A percentile compares a stretch with the other conserved stretches of the same genome.
phyloP scores from a whole-genome alignment of 2,888 invertebrate genomes.

The Patella caerulea region DNA sequence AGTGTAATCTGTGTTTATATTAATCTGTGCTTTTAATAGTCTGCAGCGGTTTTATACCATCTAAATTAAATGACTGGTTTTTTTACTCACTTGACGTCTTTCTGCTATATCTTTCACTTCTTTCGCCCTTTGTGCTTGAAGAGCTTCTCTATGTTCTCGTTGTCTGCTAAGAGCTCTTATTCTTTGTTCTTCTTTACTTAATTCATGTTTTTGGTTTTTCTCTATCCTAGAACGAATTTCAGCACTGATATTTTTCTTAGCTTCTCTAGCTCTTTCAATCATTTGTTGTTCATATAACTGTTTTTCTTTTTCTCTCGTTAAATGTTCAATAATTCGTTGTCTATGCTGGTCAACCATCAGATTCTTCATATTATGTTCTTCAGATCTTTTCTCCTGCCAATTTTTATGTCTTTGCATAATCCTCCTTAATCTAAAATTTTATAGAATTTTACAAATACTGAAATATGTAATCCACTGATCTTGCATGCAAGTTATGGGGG shows the following conservation, averaged over 20 bases:
- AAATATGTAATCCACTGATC: no score
- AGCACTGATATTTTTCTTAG: conserved; percentile 46
- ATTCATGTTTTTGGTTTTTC: conserved; percentile 46
- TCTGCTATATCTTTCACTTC: conserved; percentile 40
- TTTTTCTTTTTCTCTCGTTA: conserved; percentile 51
- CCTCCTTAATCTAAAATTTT: conserved; percentile 42
- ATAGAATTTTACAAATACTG: no score
- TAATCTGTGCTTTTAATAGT: no score
- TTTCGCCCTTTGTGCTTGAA: conserved; percentile 38
- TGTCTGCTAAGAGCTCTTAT: conserved; percentile 50
- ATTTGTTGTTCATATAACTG: conserved; percentile 51
- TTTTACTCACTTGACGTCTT: conserved; percentile 40
- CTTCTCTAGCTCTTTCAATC: conserved; percentile 52
- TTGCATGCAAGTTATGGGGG: no score
- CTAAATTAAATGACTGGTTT: background rate
- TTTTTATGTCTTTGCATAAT: conserved; percentile 46
- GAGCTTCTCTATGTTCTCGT: conserved; percentile 53
- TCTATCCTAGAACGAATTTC: conserved; percentile 50
- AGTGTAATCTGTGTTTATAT: no score
- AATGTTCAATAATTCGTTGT: conserved; percentile 54
- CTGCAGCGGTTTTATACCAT: background rate
- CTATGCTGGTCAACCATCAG: conserved; percentile 60
- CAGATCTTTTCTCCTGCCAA: conserved; percentile 46
- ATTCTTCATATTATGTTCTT: conserved; percentile 51
- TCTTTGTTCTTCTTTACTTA: conserved; percentile 48